Conservation (phyloP, 2,888 invertebrate genomes). For the Lithophane socia region DNA sequence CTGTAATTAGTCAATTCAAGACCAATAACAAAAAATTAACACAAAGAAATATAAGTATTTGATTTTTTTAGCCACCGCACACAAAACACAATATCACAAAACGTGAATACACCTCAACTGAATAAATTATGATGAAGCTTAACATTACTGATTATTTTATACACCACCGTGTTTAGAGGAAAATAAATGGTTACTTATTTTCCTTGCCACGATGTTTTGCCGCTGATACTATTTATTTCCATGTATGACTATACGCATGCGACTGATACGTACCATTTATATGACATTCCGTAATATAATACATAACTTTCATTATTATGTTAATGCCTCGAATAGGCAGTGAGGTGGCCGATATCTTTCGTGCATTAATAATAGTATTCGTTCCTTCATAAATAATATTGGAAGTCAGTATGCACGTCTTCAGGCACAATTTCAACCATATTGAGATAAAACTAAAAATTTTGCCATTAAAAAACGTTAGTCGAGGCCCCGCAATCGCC, state of each 20-base stretch:
- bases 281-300: not conserved
- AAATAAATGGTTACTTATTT: conserved; percentile 37
- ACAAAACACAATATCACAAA: not conserved
- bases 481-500: not conserved
- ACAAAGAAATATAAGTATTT: conserved; percentile 6
- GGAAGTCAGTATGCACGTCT: not conserved
- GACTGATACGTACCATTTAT: conserved; percentile 11
- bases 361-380: too few relatives aligned
- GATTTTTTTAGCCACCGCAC: conserved; percentile 25
- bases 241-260: not conserved
- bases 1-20: not conserved
- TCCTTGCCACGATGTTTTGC: conserved; percentile 13
- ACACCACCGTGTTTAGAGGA: conserved; percentile 23
- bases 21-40: not conserved
- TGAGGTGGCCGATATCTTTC: not conserved
- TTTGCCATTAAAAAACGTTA: not conserved
- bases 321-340: not conserved
- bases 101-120: not conserved
- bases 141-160: not conserved
- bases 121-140: not conserved
- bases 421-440: not conserved
- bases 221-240: not conserved
- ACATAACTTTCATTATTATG: not conserved
- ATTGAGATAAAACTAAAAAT: not conserved
- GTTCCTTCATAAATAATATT: not conserved